Evolutionary conservation across 2,888 invertebrate species (phyloP).

Genomic region (Microplitis deprimator): DNA sequence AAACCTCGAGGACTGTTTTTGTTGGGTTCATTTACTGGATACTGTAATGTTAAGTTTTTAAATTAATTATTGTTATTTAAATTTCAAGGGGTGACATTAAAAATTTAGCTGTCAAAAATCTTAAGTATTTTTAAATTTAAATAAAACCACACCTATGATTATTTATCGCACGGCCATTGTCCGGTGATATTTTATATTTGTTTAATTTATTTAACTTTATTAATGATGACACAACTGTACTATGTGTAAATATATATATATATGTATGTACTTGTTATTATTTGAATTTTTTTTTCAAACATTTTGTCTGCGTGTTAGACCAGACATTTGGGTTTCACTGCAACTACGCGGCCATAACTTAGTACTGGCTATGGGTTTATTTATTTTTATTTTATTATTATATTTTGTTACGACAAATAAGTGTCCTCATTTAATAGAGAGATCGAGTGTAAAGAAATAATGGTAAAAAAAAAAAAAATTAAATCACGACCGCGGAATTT

Average conservation of each 20-base stretch:
- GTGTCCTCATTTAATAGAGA: not conserved
- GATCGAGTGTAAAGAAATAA: not conserved
- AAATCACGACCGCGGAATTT: slow-evolving; percentile 7
- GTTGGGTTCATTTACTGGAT: slow-evolving; percentile 1
- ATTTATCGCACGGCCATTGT: slow-evolving; percentile 45
- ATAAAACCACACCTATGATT: slow-evolving; percentile 41
- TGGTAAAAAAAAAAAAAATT: not conserved
- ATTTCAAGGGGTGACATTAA: too few relatives aligned
- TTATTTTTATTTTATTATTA: not conserved
- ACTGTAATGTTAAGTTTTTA: slow-evolving; percentile 15
- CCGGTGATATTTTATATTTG: slow-evolving; percentile 9
- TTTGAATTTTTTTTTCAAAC: not conserved
- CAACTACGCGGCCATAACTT: not conserved
- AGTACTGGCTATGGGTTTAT: not conserved
- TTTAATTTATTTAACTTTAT: slow-evolving; percentile 4
- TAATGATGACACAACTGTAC: slow-evolving; percentile 10
- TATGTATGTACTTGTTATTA: not conserved
- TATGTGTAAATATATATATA: not conserved
- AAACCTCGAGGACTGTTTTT: not conserved
- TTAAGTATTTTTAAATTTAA: not conserved
- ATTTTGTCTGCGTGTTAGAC: not conserved
- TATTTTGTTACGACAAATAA: not conserved
- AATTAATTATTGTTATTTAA: too few relatives aligned
- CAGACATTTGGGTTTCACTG: not conserved
- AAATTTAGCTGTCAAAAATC: too few relatives aligned